Evolutionary conservation across 30 jellyfish, hydroid and myxozoan genomes (phyloP).

Genomic region (Catostylus mosaicus): DNA sequence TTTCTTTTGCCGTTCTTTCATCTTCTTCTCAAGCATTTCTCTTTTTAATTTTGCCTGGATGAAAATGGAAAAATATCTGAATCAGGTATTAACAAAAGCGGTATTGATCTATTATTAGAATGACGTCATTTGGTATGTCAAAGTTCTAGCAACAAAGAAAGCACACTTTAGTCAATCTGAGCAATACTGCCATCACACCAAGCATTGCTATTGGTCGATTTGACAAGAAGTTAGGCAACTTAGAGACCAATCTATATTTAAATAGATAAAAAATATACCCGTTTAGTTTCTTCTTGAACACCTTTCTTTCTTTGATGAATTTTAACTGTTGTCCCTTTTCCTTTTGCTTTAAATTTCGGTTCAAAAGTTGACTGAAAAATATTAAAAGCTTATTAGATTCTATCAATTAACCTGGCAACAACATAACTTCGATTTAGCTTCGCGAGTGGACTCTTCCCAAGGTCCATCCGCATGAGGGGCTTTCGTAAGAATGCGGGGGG

Average conservation of each 20-base stretch:
- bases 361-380: conserved; percentile 31
- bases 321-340: conserved; percentile 79
- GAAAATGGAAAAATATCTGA: background rate
- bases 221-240: too few species aligned
- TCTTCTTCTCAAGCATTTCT: conserved; percentile 64
- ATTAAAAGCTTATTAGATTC: too few species aligned
- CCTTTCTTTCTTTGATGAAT: conserved; percentile 82
- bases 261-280: conserved; percentile 44
- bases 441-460: too few species aligned
- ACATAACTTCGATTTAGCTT: too few species aligned
- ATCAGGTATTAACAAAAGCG: too few species aligned
- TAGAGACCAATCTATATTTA: background rate
- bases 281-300: conserved; percentile 56
- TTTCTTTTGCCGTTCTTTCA: conserved; percentile 39
- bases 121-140: background rate
- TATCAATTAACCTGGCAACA: too few species aligned
- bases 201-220: too few species aligned
- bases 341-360: conserved; percentile 79
- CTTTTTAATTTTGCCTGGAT: conserved; percentile 64
- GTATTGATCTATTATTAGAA: too few species aligned
- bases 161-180: background rate
- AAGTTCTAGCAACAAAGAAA: background rate
- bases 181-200: too few species aligned
- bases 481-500: too few species aligned
- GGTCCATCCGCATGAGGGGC: too few species aligned